Percentiles rank a stretch among this genome's conserved stretches.
Conservation (phyloP, 2,797 vertebrate species). For the Fringilla coelebs region DNA sequence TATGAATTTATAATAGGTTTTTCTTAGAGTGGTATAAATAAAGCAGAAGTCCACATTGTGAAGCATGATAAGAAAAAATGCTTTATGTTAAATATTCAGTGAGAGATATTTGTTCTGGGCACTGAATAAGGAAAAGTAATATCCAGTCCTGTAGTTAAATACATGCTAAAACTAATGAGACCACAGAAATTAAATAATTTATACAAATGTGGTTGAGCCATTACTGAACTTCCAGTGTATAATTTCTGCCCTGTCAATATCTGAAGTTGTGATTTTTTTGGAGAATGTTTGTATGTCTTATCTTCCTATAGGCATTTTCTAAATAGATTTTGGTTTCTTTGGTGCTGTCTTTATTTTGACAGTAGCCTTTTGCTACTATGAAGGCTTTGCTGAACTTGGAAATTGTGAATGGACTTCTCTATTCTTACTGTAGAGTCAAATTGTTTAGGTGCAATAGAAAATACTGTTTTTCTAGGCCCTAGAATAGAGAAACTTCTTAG, state of each 20-base stretch:
- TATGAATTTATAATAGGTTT: background rate
- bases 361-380: background rate
- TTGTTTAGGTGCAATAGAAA: background rate
- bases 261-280: background rate
- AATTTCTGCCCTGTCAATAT: background rate
- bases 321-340: background rate
- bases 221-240: background rate
- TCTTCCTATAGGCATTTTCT: background rate
- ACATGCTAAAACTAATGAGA: background rate
- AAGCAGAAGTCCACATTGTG: background rate
- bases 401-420: background rate
- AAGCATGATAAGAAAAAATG: background rate
- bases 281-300: background rate
- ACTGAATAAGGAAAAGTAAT: background rate
- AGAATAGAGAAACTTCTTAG: background rate
- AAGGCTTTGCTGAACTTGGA: background rate
- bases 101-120: background rate
- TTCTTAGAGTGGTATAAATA: background rate
- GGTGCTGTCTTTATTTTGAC: background rate
- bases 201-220: background rate
- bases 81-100: background rate
- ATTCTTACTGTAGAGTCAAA: background rate
- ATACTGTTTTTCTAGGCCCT: background rate
- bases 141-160: background rate
- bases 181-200: background rate